Conservation (phyloP, 2,113 vertebrate species). For the Hassar affinis region DNA sequence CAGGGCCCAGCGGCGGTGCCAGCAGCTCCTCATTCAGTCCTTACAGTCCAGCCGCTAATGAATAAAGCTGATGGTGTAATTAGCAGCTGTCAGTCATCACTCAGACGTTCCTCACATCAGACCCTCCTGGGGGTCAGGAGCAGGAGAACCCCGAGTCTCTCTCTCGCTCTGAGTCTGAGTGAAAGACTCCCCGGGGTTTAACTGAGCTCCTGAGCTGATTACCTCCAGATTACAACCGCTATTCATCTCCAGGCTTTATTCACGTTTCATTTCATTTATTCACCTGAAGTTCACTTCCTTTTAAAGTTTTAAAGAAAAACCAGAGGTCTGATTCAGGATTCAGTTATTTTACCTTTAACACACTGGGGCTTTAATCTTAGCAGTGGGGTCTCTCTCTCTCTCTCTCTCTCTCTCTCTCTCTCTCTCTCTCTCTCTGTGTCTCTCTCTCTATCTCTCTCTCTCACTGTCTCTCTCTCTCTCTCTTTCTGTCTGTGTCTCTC, state of each 20-base stretch:
- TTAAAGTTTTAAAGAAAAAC: background rate
- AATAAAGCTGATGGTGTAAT: slow-evolving; percentile 5
- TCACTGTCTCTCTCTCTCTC: no score
- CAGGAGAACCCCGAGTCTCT: background rate
- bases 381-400: background rate
- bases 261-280: background rate
- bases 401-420: background rate
- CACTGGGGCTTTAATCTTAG: background rate
- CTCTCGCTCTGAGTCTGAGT: background rate
- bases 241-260: background rate
- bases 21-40: no score
- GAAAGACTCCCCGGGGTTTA: slow-evolving; percentile 16
- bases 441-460: background rate
- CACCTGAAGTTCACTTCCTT: background rate
- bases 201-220: background rate
- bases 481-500: no score
- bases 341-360: background rate
- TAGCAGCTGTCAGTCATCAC: slow-evolving; percentile 10
- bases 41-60: background rate
- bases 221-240: background rate
- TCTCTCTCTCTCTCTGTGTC: background rate
- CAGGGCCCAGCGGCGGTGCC: background rate
- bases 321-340: background rate
- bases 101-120: background rate
- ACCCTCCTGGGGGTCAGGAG: background rate